A percentile compares a stretch with the other conserved stretches of the same genome.
Evolutionary conservation across 1,140 invertebrate genomes (phyloP).

Genomic region (Panonychus citri): DNA sequence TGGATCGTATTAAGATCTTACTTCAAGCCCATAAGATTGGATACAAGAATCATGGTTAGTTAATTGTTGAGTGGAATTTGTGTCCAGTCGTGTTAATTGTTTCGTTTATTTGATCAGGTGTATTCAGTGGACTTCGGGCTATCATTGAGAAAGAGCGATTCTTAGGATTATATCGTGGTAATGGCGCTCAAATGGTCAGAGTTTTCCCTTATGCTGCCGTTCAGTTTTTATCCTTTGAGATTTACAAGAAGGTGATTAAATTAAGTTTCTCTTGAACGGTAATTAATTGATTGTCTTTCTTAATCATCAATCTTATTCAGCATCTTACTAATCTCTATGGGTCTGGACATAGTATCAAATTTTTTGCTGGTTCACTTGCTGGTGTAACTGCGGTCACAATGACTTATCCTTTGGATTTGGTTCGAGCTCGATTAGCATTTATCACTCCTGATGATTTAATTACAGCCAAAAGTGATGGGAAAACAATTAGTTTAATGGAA

Average conservation of each 20-base stretch:
- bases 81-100: no score
- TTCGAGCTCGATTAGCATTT: conserved; percentile 70
- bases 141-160: conserved; percentile 52
- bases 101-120: conserved; percentile 28
- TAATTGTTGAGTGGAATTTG: no score
- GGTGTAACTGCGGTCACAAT: conserved; percentile 53
- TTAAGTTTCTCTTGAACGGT: no score
- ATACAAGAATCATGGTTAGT: conserved; percentile 47
- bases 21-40: conserved; percentile 64
- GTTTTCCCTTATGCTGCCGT: conserved; percentile 86
- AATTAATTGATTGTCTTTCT: no score
- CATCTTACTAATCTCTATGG: no score
- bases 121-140: conserved; percentile 45
- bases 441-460: conserved; percentile 26
- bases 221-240: conserved; percentile 89
- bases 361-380: conserved; percentile 53
- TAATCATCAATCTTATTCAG: no score
- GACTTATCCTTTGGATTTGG: conserved; percentile 91
- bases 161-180: conserved; percentile 68
- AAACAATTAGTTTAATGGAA: neutral
- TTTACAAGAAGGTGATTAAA: conserved; percentile 45
- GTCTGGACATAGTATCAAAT: conserved; percentile 22
- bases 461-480: no score
- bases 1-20: conserved; percentile 84
- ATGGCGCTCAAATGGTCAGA: conserved; percentile 82